These are phyloP conservation scores for Athetis lepigone DNA, from an alignment of 2,888 invertebrate species.

Conservation along the genomic window DNA sequence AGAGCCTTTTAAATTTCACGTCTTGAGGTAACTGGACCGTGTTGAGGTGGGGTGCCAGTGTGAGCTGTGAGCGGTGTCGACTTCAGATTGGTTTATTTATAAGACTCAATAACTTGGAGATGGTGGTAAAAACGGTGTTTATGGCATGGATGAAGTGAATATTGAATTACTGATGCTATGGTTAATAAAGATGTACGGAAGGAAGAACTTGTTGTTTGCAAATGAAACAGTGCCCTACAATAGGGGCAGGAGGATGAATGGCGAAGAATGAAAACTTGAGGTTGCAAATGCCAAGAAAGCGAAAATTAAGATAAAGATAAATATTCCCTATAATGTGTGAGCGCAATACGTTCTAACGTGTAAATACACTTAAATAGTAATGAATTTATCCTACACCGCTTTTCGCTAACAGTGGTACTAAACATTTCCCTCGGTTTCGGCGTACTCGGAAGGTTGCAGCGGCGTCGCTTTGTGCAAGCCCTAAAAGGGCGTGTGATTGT, in stretches of 20 bases:
- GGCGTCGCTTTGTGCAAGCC: constrained; percentile 78
- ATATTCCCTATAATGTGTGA: background rate
- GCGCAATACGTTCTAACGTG: background rate
- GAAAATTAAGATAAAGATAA: background rate
- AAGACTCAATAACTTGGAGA: background rate
- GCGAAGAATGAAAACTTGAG: background rate
- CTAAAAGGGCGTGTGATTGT: constrained; percentile 80
- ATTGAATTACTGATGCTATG: too few relatives aligned
- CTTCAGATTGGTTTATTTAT: too few relatives aligned
- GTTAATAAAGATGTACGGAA: background rate
- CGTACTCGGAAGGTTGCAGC: constrained; percentile 73
- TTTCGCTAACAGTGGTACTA: constrained; percentile 65
- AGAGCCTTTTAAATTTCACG: constrained; percentile 79
- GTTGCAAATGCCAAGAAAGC: too few relatives aligned
- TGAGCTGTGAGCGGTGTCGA: constrained; percentile 21
- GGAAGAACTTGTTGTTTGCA: background rate
- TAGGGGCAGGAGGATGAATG: background rate
- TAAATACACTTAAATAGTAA: too few relatives aligned
- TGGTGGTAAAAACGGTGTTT: background rate
- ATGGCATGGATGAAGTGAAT: background rate
- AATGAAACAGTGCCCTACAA: background rate
- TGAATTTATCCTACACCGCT: background rate
- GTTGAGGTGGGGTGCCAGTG: constrained; percentile 62
- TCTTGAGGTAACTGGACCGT: constrained; percentile 79
- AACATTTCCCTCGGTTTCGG: constrained; percentile 63